A percentile compares a stretch with the other conserved stretches of the same genome.
phyloP scores from a whole-genome alignment of 2,888 invertebrate species.

The Ectemnius lituratus region DNA sequence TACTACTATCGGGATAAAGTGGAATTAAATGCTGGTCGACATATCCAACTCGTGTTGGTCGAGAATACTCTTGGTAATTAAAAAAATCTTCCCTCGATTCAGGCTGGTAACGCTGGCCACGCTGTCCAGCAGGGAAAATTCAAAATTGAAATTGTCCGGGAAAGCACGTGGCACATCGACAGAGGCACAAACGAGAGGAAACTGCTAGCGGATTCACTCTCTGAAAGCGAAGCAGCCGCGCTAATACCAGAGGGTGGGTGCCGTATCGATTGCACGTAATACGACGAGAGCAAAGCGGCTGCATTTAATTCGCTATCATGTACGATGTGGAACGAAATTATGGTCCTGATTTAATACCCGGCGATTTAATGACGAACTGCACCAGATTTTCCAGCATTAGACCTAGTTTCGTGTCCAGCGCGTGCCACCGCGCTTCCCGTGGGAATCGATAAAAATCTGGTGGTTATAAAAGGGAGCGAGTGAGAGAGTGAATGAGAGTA shows the following conservation, averaged over 20 bases:
- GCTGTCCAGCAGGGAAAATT: not conserved
- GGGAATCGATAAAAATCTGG: no score
- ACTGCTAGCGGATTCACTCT: no score
- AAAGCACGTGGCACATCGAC: not conserved
- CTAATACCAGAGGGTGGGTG: no score
- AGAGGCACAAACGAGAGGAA: no score
- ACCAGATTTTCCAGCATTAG: no score
- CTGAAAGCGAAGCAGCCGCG: no score
- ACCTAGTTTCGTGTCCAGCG: no score
- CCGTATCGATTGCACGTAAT: conserved; percentile 9
- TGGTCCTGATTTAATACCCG: not conserved
- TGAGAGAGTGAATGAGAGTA: no score
- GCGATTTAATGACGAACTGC: conserved; percentile 2
- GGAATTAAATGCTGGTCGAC: conserved; percentile 17
- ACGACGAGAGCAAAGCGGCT: conserved; percentile 3
- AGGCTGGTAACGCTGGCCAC: not conserved
- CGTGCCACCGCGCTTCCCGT: no score
- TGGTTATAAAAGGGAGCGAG: no score
- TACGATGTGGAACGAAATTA: conserved; percentile 14
- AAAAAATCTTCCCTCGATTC: conserved; percentile 14
- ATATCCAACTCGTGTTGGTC: no score
- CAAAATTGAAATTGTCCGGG: conserved; percentile 1
- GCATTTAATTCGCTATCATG: conserved; percentile 24
- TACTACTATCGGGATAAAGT: conserved; percentile 6
- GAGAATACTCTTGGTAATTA: conserved; percentile 19